Evolutionary conservation across 2,797 vertebrate species (phyloP).

Genomic region (Enoplosus armatus): DNA sequence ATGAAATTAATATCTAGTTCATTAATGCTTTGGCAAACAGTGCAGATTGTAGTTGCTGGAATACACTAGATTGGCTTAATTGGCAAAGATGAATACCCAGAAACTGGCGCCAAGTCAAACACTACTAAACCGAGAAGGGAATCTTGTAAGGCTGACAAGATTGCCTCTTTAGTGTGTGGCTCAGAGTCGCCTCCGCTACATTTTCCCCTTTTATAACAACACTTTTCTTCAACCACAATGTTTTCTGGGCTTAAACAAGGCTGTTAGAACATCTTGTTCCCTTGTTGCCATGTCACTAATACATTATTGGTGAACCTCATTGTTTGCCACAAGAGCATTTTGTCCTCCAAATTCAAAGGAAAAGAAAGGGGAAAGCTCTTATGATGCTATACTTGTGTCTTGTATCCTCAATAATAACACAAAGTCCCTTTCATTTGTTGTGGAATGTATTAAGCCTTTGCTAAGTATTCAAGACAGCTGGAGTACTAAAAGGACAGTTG

Average conservation of each 20-base stretch:
- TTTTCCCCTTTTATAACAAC: conserved; percentile 50
- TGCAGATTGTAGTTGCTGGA: conserved; percentile 49
- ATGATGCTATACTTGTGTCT: conserved; percentile 29
- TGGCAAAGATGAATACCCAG: conserved; percentile 68
- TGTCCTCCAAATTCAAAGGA: conserved; percentile 56
- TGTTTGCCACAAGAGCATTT: conserved; percentile 57
- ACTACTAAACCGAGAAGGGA: conserved; percentile 59
- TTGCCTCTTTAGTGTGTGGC: conserved; percentile 60
- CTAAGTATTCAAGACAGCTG: conserved; percentile 8
- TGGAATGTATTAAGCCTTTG: conserved; percentile 26
- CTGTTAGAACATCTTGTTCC: conserved; percentile 62
- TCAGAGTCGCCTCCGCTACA: conserved; percentile 51
- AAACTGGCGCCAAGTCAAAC: conserved; percentile 71
- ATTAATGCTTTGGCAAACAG: conserved; percentile 70
- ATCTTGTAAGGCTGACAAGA: conserved; percentile 63
- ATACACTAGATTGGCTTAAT: conserved; percentile 68
- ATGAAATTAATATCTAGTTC: conserved; percentile 62
- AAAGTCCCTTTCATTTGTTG: conserved; percentile 31
- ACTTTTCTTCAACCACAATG: conserved; percentile 42
- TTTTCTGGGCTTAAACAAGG: conserved; percentile 49
- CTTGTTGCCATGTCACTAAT: conserved; percentile 54
- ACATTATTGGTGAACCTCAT: conserved; percentile 63
- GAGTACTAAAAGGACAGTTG: conserved; percentile 1
- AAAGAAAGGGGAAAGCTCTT: conserved; percentile 34
- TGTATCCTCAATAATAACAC: conserved; percentile 35